Evolutionary conservation across 1,140 invertebrate genomes (phyloP).

Genomic region (Solenopsis fugax): DNA sequence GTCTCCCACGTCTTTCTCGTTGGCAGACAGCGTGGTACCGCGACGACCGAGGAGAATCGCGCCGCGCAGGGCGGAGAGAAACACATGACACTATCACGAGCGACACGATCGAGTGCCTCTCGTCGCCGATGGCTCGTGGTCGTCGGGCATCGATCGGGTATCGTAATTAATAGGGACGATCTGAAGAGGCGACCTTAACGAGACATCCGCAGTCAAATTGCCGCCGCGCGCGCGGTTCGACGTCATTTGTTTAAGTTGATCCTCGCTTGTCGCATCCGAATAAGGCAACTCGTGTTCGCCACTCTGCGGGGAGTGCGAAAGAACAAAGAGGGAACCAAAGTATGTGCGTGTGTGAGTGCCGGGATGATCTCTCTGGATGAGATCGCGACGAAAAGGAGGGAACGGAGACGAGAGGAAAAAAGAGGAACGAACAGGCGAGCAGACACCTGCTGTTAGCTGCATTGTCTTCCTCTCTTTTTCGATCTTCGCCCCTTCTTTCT

Average conservation of each 20-base stretch:
- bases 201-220: conserved; percentile 70
- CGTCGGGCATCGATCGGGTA: conserved; percentile 3
- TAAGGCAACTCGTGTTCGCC: conserved; percentile 76
- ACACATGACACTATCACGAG: conserved; percentile 64
- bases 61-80: background rate
- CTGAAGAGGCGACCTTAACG: conserved; percentile 62
- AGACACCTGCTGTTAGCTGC: conserved; percentile 83
- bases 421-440: conserved; percentile 66
- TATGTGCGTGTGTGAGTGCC: conserved; percentile 46
- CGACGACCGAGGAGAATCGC: conserved; percentile 1
- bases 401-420: conserved; percentile 45
- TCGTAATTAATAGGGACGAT: conserved; percentile 66
- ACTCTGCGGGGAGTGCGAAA: conserved; percentile 78
- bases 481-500: conserved; percentile 31
- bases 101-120: conserved; percentile 61
- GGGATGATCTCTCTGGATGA: conserved; percentile 64
- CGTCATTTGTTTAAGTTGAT: conserved; percentile 79
- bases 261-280: conserved; percentile 75
- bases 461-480: conserved; percentile 77
- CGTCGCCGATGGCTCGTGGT: conserved; percentile 16
- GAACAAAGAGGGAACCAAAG: conserved; percentile 80
- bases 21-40: conserved; percentile 72
- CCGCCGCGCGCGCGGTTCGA: conserved; percentile 44
- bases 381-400: conserved; percentile 59
- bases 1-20: conserved; percentile 71